Evolutionary conservation across 2,888 invertebrate species (phyloP).

Genomic region (Gnatocerus cornutus): DNA sequence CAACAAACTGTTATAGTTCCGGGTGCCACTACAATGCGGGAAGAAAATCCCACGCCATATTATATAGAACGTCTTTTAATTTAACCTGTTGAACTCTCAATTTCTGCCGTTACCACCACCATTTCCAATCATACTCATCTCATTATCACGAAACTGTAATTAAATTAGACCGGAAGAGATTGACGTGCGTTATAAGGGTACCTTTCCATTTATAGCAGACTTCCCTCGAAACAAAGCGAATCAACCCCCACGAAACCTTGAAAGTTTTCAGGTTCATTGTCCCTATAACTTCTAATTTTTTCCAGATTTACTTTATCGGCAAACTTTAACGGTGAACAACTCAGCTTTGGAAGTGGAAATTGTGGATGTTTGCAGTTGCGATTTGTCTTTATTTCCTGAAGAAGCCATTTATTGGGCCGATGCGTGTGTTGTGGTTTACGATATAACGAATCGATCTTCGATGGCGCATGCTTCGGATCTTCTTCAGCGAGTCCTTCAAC

Average conservation of each 20-base stretch:
- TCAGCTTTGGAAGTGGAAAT: conserved; percentile 84
- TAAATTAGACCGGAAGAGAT: conserved; percentile 10
- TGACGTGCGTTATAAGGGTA: conserved; percentile 13
- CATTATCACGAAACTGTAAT: conserved; percentile 5
- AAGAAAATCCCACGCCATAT: no score
- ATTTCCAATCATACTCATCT: conserved; percentile 15
- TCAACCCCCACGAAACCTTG: conserved; percentile 18
- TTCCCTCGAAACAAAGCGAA: conserved; percentile 26
- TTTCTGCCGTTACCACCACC: not conserved
- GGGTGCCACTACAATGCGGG: no score
- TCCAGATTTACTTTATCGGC: conserved; percentile 84
- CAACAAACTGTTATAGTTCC: conserved; percentile 12
- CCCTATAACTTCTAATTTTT: conserved; percentile 5
- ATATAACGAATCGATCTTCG: conserved; percentile 82
- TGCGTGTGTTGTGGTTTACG: conserved; percentile 85
- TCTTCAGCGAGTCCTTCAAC: conserved; percentile 74
- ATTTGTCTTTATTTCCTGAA: conserved; percentile 71
- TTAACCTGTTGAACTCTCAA: not conserved
- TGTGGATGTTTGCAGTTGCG: conserved; percentile 85
- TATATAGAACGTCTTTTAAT: no score
- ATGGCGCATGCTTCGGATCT: conserved; percentile 81
- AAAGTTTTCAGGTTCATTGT: conserved; percentile 35
- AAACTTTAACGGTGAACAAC: conserved; percentile 82
- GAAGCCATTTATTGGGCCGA: conserved; percentile 85
- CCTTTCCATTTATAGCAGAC: conserved; percentile 23